A percentile compares a stretch with the other conserved stretches of the same genome.
Conservation (phyloP, 1,140 invertebrate species). For the Polypedilum vanderplanki region DNA sequence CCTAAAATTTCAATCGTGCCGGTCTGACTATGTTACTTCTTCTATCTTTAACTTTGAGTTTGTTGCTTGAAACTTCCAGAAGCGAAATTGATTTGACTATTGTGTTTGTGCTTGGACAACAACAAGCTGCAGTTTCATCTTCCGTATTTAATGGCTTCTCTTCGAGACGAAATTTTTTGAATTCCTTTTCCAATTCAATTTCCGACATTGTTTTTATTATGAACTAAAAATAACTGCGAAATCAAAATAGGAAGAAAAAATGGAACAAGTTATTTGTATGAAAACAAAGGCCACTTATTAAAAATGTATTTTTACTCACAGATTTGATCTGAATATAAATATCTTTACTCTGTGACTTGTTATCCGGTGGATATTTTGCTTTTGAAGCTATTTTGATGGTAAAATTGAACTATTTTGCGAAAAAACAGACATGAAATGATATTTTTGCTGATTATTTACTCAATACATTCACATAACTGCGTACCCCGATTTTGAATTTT, state of each 20-base stretch:
- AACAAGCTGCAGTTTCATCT: background rate
- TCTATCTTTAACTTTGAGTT: background rate
- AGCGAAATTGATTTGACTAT: background rate
- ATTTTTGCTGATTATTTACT: background rate
- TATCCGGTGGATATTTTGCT: background rate
- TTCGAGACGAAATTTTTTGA: background rate
- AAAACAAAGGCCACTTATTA: background rate
- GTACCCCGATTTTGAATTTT: too few relatives aligned
- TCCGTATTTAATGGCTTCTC: background rate
- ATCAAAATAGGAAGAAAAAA: background rate
- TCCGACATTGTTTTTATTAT: background rate
- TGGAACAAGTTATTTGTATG: conserved; percentile 1
- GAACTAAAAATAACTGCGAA: background rate
- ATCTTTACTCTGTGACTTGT: background rate
- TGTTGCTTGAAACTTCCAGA: background rate
- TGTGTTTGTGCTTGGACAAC: background rate
- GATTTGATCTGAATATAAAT: background rate
- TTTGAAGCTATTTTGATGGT: background rate
- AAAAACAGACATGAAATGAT: background rate
- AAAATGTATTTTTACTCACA: background rate
- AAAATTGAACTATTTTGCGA: background rate
- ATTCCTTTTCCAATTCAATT: conserved; percentile 19
- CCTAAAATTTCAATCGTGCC: conserved; percentile 9
- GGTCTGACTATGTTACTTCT: background rate
- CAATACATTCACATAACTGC: background rate